Conservation (phyloP, 2,888 invertebrate genomes). For the Hirtodrosophila trivittata region DNA sequence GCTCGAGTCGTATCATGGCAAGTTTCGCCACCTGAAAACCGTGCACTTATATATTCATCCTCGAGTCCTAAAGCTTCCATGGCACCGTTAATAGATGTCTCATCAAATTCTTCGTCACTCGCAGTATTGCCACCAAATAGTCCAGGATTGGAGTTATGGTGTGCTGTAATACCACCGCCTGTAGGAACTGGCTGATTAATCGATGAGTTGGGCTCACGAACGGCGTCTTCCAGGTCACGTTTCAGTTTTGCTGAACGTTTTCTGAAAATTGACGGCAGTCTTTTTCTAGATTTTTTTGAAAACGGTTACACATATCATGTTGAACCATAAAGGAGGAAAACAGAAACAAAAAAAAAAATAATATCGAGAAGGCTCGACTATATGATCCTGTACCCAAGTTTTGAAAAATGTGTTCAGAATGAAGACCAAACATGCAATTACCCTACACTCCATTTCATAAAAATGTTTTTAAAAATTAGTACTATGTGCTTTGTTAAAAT, state of each 20-base stretch:
- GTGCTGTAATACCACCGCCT: constrained; percentile 31
- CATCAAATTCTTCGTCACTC: constrained; percentile 72
- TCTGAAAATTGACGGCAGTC: constrained; percentile 86
- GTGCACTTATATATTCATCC: constrained; percentile 81
- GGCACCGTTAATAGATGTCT: constrained; percentile 62
- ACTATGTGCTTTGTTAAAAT: background rate
- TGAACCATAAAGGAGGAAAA: constrained; percentile 62
- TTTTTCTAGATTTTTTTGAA: constrained; percentile 84
- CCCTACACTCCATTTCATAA: background rate
- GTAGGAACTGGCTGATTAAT: constrained; percentile 46
- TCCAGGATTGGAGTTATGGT: constrained; percentile 81
- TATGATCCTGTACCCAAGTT: constrained; percentile 51
- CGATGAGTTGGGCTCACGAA: constrained; percentile 86
- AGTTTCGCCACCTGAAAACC: constrained; percentile 61
- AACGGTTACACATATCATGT: constrained; percentile 77
- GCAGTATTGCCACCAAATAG: constrained; percentile 81
- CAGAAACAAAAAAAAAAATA: constrained; percentile 55
- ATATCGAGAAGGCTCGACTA: constrained; percentile 56
- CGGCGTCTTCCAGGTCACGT: constrained; percentile 96
- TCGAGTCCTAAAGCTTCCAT: constrained; percentile 79
- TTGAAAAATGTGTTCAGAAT: constrained; percentile 7
- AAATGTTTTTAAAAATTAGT: too few species aligned
- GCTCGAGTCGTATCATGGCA: constrained; percentile 18
- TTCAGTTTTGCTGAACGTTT: constrained; percentile 94
- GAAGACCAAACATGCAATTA: background rate